These are phyloP conservation scores for Zingel zingel DNA, from an alignment of 2,113 vertebrate species.

Conservation along the genomic window DNA sequence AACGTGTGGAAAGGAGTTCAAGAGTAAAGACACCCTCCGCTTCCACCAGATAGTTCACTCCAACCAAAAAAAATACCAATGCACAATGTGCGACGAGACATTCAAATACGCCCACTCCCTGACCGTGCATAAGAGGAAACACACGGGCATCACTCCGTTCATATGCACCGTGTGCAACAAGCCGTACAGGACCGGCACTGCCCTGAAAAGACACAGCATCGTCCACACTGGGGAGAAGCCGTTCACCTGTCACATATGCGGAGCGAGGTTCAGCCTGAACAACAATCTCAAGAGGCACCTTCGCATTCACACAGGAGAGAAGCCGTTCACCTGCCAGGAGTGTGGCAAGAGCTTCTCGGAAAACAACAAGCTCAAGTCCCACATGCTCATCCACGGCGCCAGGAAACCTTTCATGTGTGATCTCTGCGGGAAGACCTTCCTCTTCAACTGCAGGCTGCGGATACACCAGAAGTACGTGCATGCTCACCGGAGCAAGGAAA, in stretches of 20 bases:
- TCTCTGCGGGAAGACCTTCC: conserved; percentile 79
- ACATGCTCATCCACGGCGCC: conserved; percentile 80
- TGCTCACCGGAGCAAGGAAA: conserved; percentile 43
- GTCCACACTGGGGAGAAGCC: conserved; percentile 80
- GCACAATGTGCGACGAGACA: conserved; percentile 73
- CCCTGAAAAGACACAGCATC: conserved; percentile 71
- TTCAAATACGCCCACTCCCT: conserved; percentile 79
- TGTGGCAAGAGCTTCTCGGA: conserved; percentile 76
- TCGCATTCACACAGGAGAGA: conserved; percentile 79
- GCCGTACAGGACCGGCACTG: conserved; percentile 70
- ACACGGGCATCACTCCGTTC: conserved; percentile 76
- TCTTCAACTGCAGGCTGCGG: conserved; percentile 78
- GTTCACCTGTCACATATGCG: conserved; percentile 80
- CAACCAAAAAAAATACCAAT: conserved; percentile 72
- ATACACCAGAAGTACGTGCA: conserved; percentile 77
- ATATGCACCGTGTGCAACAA: conserved; percentile 66
- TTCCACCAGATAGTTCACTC: conserved; percentile 81
- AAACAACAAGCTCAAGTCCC: conserved; percentile 79
- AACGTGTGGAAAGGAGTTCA: conserved; percentile 77
- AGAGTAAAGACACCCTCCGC: conserved; percentile 79
- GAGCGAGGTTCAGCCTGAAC: conserved; percentile 76
- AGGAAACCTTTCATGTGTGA: conserved; percentile 79
- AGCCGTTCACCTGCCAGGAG: conserved; percentile 75
- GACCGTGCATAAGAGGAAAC: conserved; percentile 78
- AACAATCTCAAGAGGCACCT: conserved; percentile 79